These are phyloP conservation scores for Benitochromis conjunctus DNA, from an alignment of 2,113 vertebrate species.

Conservation along the genomic window DNA sequence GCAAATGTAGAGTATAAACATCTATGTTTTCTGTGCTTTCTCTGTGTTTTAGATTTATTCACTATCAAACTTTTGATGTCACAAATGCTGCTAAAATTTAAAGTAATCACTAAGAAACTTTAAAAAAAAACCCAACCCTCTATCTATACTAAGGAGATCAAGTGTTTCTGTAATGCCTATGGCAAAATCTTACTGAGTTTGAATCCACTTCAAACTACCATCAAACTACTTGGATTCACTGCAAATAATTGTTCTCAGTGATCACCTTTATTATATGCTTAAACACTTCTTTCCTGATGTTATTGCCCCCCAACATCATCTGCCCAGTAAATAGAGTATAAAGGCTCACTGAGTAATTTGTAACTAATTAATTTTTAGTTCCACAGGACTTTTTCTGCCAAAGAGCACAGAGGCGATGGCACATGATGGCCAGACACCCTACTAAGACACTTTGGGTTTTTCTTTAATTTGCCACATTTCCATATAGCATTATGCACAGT, in stretches of 20 bases:
- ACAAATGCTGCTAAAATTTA: not conserved
- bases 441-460: not conserved
- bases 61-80: not conserved
- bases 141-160: not conserved
- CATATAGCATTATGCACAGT: not conserved
- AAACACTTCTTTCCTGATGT: not conserved
- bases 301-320: not conserved
- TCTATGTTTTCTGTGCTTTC: not conserved
- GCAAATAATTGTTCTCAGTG: not conserved
- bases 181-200: not conserved
- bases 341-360: not conserved
- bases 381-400: not conserved
- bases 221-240: not conserved
- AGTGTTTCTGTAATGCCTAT: not conserved
- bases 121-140: fast-evolving
- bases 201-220: not conserved
- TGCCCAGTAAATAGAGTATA: not conserved
- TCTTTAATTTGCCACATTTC: not conserved
- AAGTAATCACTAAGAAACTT: not conserved
- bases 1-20: not conserved
- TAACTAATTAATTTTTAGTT: too few relatives aligned
- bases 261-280: not conserved
- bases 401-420: not conserved
- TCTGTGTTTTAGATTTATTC: not conserved
- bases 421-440: not conserved